phyloP scores from a whole-genome alignment of 92 coral and sea anemone genomes.

The Umimayanthus kanabou region DNA sequence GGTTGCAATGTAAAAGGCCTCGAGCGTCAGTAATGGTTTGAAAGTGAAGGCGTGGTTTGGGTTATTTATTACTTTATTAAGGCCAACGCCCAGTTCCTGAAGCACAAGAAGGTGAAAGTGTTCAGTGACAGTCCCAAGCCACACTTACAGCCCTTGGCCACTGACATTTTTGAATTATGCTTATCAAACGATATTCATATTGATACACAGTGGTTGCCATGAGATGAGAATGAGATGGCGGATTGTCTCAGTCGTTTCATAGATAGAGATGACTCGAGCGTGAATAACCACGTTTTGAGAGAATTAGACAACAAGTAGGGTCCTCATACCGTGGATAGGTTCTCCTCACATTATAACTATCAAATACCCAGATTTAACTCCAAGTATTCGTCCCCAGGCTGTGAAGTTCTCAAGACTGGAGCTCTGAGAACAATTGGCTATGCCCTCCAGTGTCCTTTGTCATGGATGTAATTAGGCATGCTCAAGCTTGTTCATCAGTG shows the following conservation, averaged over 20 bases:
- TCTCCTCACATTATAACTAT: slow-evolving; percentile 11
- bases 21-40: too few relatives aligned
- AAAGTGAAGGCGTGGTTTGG: too few relatives aligned
- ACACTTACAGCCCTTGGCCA: slow-evolving; percentile 25
- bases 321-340: slow-evolving; percentile 28
- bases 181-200: not conserved
- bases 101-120: slow-evolving; percentile 38
- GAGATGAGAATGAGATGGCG: slow-evolving; percentile 10
- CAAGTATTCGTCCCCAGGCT: not conserved
- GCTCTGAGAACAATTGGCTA: slow-evolving; percentile 29
- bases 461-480: slow-evolving; percentile 25
- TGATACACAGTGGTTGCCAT: slow-evolving; percentile 9
- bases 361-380: slow-evolving; percentile 12
- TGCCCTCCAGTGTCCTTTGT: slow-evolving; percentile 5
- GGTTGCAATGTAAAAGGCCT: too few relatives aligned
- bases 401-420: slow-evolving; percentile 20
- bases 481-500: slow-evolving; percentile 23
- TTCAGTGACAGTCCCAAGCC: slow-evolving; percentile 18
- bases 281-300: not conserved
- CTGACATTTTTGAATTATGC: not conserved
- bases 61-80: not conserved
- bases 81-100: slow-evolving; percentile 20
- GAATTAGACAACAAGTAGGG: not conserved
- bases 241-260: slow-evolving; percentile 1
- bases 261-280: slow-evolving; percentile 10